Base-by-base conservation (phyloP, 2,888 invertebrate species). In the Craniophora ligustri region DNA sequence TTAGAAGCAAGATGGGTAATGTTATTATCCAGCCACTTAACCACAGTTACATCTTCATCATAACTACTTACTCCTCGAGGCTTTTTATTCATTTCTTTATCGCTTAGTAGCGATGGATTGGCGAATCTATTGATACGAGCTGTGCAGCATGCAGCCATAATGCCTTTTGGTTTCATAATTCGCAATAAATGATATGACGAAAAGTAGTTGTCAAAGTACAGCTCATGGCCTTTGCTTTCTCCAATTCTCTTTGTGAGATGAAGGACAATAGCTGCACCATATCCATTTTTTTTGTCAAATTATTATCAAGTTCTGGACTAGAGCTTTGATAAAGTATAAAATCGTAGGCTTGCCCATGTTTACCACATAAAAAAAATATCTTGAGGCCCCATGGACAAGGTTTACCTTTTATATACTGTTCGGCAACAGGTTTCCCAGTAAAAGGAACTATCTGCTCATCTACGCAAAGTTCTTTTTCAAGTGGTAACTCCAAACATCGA, bases 391-490 rank as follows among this genome's bases (percentile, higher is more conserved):
- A 70, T 60, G 68, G 67, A 54, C 65, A 68, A 56, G 71, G 66
- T 59, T 69, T 74, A 3, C 72, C 68, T 53, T 70, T 73, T 56
- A 71, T 39, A 14, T 70, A 70, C 11, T 69, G 66, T 19, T 67
- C 69, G 28, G 65, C 64, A 18, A 26, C 45, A 58, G 65, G 69
- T 58, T 44, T 75, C 14, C 71, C 70, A 5, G 68, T 67, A 32
- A 73, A 74, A 57, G 73, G 73, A 49, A 72, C 62, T 2, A 73
- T 76, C 32, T 76, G 71, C 28, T 73, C 75, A 61, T 73, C 70
- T 62, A 73, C 66, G 14, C 67, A 62, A 39, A 72, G 62, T 35
- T 67, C 26, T 70, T 65, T 53, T 38, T 75, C 66, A 14, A 75
- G 51, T 10, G 66, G 67, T 66, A 72, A 40, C 19, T 71, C 60